phyloP scores from a whole-genome alignment of 37 sponge, comb jelly and placozoan genomes.

The Diacarnus erythraeanus region DNA sequence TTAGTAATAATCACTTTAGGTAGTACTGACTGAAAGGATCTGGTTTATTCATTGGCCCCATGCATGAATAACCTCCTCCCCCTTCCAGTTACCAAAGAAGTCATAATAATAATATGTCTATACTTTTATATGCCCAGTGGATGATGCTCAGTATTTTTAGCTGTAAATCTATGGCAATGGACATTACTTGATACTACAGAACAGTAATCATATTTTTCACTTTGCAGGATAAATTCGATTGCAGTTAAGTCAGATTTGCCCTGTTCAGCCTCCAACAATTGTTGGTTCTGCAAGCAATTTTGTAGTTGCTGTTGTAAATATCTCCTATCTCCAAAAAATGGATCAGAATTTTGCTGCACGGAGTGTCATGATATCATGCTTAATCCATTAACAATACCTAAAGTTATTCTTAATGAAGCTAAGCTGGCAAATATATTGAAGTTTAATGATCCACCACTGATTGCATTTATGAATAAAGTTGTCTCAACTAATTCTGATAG shows the following conservation, averaged over 20 bases:
- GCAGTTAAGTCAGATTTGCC: constrained; percentile 5
- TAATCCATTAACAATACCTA: background rate
- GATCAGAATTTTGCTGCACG: background rate
- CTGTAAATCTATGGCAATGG: too few relatives aligned
- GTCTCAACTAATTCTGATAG: background rate
- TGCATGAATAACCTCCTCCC: too few relatives aligned
- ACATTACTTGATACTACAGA: background rate
- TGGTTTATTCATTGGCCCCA: too few relatives aligned
- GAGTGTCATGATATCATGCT: background rate
- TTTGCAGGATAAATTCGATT: background rate
- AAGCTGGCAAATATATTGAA: background rate
- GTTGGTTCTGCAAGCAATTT: background rate
- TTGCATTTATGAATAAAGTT: constrained; percentile 9
- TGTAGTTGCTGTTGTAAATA: background rate
- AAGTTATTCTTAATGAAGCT: background rate
- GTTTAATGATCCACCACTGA: background rate
- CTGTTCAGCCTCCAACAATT: background rate
- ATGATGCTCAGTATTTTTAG: too few relatives aligned
- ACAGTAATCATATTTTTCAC: background rate
- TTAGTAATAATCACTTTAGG: too few relatives aligned
- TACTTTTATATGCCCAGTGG: too few relatives aligned
- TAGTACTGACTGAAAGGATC: too few relatives aligned
- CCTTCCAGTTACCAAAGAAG: too few relatives aligned
- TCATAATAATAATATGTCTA: too few relatives aligned
- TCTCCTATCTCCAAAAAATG: background rate